Base-by-base conservation (phyloP, 2,888 invertebrate species). In the Lymantria dispar region DNA sequence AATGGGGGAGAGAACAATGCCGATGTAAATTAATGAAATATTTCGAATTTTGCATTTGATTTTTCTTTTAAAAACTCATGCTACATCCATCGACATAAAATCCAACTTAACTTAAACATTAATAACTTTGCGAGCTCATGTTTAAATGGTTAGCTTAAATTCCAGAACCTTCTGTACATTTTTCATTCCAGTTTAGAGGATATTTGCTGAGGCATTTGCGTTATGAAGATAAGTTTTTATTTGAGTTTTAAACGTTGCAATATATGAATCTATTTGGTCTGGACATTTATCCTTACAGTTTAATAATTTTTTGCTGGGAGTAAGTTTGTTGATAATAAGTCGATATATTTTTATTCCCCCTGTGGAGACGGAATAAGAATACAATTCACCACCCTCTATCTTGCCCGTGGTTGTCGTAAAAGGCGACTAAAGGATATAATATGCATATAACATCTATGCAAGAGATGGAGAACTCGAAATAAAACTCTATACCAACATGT, bases 21-120 rank as follows among this genome's bases (percentile, higher is more conserved):
- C 65, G 67, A 58, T 69, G 68, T 55, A 63, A 69, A 66, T n/a
- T 83, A 84, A 87, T 87, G 84, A 87, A 89, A 87, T 87, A 87
- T 83, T 85, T 82, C 74, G 81, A 80, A 87, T 87, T 83, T 83
- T 86, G 80, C 81, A 80, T 83, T 82, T 82, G 83, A 86, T 84
- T 85, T 72, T 72, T 70, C 72, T 70, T 70, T 54, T 65, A 70
- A 68, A 59, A 68, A 71, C 67, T 65, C 70, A 67, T 66, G 70
- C 58, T 64, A 57, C 14, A 60, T 22, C 84, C 78, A 80, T 43
- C 58, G 42, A 51, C 43, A 46, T 22, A 45, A 70, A 74, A 76
- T 14, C 78, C n/a, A 12, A 42, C 8, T 11, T 33, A 0, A 7
- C 39, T 46, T 43, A 45, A 50, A 62, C 53, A 50, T 68, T 58